Conservation (phyloP, 37 sponge, comb jelly and placozoan genomes). For the Spongia lamella region DNA sequence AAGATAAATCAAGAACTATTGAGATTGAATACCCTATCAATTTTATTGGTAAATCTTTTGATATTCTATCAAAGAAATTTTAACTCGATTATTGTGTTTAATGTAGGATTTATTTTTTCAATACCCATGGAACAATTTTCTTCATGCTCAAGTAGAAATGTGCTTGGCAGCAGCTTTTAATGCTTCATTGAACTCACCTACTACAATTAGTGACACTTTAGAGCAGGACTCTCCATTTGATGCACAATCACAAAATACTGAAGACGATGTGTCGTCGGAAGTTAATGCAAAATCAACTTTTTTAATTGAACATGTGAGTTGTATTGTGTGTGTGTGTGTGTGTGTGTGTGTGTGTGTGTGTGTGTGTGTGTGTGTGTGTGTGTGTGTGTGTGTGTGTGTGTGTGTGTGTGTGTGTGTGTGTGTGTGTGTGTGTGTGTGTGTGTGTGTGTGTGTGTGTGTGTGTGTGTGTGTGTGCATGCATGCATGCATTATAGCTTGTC, state of each 20-base stretch:
- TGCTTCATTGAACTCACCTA: neutral
- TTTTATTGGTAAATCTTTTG: constrained; percentile 60
- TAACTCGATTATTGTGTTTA: neutral
- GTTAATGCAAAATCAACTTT: constrained; percentile 18
- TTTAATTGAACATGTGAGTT: constrained; percentile 64
- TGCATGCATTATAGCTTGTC: too few species aligned
- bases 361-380: constrained; percentile 25
- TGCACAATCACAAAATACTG: neutral
- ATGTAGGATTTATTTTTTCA: constrained; percentile 67
- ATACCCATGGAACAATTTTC: constrained; percentile 87
- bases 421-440: too few species aligned
- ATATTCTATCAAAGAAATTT: neutral
- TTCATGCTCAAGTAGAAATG: constrained; percentile 71
- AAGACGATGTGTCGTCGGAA: constrained; percentile 5
- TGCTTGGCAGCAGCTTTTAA: constrained; percentile 52
- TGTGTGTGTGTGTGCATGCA: too few species aligned
- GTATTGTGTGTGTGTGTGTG: constrained; percentile 8
- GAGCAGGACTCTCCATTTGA: constrained; percentile 2
- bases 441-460: too few species aligned
- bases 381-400: constrained; percentile 12
- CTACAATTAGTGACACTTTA: neutral
- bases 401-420: too few species aligned
- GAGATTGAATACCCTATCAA: constrained; percentile 27
- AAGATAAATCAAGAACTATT: constrained; percentile 40
- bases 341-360: constrained; percentile 27